Evolutionary conservation across 2,888 invertebrate genomes (phyloP), one percentile per base, ranked within the genome.

Genomic region (Sarcophaga rosellei): DNA sequence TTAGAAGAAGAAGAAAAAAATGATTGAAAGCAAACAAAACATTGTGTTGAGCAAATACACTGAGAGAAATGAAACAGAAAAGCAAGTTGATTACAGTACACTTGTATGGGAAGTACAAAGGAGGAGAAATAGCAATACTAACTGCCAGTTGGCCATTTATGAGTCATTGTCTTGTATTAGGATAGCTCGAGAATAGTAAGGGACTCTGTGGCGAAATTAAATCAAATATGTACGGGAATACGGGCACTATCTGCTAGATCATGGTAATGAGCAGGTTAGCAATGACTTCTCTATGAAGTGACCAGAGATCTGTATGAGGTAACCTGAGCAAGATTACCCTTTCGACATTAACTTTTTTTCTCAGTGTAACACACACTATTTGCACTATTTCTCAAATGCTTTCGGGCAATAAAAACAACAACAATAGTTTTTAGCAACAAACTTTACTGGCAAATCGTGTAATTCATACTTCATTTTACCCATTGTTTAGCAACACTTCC

Each of bases 391-490:
- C 53, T 53, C 4, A 53, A 53, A 15, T 53, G 53, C 53, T 53
- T 53, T 15, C 53, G 53, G 53, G 53, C 17, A 53, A 53, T 17
- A 53, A 15, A 15, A 53, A 53, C 17, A 15, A 53, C 15, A 17
- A 0, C 53, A 53, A 53, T 53, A 53, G 15, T 15, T 17, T 15
- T 53, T 53, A 12, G 53, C 53, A 53, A 53, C 4, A 53, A 15
- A 53, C 17, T 53, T 35, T 35, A 35, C 35, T 35, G 8, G 35
- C 35, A 35, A 35, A 57, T 69, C 69, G 25, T 20, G 62, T 63
- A 81, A 69, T 75, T 81, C 23, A 75, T 75, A 75, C 57, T 47
- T 80, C 8, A 35, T 35, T 35, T 74, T 74, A 25, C 44, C 63
- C 45, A 35, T 35, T 35, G 8, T 35, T 2, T 35, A 35, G 35